These are phyloP conservation scores for Tragelaphus oryx DNA, from an alignment of 2,797 vertebrate species.

Conservation along the genomic window DNA sequence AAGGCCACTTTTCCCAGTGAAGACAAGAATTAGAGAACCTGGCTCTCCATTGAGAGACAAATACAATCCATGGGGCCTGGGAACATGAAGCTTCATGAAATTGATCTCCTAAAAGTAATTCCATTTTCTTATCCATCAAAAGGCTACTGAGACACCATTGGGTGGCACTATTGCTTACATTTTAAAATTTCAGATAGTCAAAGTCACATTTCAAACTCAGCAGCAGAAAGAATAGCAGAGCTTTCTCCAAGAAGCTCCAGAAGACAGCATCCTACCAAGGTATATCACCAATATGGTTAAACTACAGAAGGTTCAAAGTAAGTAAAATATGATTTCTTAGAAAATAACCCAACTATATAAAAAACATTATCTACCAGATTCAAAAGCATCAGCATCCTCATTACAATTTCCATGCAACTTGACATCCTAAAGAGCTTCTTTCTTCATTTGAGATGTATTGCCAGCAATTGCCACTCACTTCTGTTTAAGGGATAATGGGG, in stretches of 20 bases:
- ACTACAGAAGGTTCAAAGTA: background rate
- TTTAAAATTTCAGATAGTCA: conserved; percentile 15
- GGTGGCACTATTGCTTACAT: conserved; percentile 40
- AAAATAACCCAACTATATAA: conserved; percentile 24
- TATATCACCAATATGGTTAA: background rate
- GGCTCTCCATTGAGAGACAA: background rate
- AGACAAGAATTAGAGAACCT: background rate
- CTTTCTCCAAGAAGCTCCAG: background rate
- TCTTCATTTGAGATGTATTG: conserved; percentile 35
- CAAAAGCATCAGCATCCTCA: background rate
- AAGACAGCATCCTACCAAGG: background rate
- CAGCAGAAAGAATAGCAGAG: background rate
- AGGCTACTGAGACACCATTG: background rate
- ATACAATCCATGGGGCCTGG: background rate
- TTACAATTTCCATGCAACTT: conserved; percentile 23
- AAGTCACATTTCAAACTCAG: background rate
- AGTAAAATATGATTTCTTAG: background rate
- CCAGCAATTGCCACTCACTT: conserved; percentile 66
- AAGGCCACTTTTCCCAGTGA: background rate
- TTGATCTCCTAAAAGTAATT: background rate
- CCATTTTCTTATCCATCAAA: background rate
- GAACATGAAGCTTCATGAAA: background rate
- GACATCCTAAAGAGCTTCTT: conserved; percentile 36
- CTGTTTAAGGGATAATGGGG: conserved; percentile 73
- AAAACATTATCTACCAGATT: background rate